These are phyloP conservation scores for Leucophenga varia DNA, from an alignment of 1,140 invertebrate species.

Conservation along the genomic window DNA sequence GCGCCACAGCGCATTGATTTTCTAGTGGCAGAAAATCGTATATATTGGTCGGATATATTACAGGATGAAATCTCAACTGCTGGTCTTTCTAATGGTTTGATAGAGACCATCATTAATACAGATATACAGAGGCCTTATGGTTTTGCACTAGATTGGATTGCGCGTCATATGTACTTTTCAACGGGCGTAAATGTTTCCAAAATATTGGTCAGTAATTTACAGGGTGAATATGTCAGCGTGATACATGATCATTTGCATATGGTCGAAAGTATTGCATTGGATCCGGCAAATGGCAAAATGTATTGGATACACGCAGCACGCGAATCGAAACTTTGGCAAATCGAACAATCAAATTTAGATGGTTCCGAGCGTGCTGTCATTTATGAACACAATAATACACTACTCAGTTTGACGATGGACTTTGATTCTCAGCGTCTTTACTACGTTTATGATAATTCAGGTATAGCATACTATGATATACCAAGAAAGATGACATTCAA, in stretches of 20 bases:
- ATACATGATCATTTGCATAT: slow-evolving; percentile 48
- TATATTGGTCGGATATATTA: slow-evolving; percentile 80
- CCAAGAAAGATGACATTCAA: slow-evolving; percentile 50
- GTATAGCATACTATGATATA: slow-evolving; percentile 70
- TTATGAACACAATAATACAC: slow-evolving; percentile 30
- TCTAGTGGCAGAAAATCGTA: slow-evolving; percentile 63
- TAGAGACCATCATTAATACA: slow-evolving; percentile 73
- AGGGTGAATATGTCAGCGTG: slow-evolving; percentile 69
- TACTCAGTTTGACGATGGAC: slow-evolving; percentile 66
- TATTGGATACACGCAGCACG: slow-evolving; percentile 62
- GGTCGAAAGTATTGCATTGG: slow-evolving; percentile 63
- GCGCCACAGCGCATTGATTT: slow-evolving; percentile 71
- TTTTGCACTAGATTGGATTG: slow-evolving; percentile 75
- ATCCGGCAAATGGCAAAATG: slow-evolving; percentile 67
- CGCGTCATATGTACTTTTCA: slow-evolving; percentile 70
- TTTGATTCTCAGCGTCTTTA: slow-evolving; percentile 65
- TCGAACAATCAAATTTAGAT: slow-evolving; percentile 70
- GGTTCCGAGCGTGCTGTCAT: slow-evolving; percentile 56
- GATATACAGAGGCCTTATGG: slow-evolving; percentile 60
- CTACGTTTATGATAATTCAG: slow-evolving; percentile 66
- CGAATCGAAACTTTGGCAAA: slow-evolving; percentile 52
- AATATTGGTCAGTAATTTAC: slow-evolving; percentile 70
- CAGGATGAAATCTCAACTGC: slow-evolving; percentile 73
- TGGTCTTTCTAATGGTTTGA: slow-evolving; percentile 65
- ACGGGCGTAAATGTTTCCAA: slow-evolving; percentile 57